phyloP scores from a whole-genome alignment of 2,113 vertebrate genomes.

The Zosterops hypoxanthus region DNA sequence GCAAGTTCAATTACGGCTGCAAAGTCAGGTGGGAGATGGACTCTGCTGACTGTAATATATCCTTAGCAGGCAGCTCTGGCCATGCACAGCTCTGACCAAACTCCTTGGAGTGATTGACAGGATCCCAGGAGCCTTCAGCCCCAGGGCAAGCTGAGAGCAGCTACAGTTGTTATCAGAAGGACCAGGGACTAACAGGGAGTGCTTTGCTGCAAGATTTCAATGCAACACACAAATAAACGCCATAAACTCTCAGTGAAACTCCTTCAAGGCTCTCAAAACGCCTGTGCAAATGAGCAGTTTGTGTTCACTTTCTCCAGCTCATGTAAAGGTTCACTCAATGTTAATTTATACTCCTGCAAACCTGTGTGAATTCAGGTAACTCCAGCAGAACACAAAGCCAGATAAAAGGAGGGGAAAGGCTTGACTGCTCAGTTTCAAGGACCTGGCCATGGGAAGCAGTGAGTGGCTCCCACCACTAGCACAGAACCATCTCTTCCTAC shows the following conservation, averaged over 20 bases:
- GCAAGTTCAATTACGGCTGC: slow-evolving; percentile 18
- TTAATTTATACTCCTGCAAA: neutral
- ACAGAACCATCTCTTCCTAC: neutral
- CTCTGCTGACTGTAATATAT: slow-evolving; percentile 22
- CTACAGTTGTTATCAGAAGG: neutral
- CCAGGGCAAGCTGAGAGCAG: neutral
- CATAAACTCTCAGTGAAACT: neutral
- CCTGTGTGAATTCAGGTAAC: neutral
- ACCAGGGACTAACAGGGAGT: neutral
- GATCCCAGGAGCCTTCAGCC: neutral
- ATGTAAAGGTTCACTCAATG: neutral
- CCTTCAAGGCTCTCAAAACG: neutral
- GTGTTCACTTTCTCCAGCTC: neutral
- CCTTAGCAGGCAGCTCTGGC: slow-evolving; percentile 1
- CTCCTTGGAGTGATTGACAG: neutral
- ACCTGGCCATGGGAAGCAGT: fast-evolving
- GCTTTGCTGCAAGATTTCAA: neutral
- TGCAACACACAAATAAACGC: neutral
- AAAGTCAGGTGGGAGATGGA: slow-evolving; percentile 17
- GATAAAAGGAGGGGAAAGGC: neutral
- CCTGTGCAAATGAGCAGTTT: neutral
- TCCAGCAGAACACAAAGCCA: neutral
- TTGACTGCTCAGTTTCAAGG: neutral
- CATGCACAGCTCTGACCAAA: neutral
- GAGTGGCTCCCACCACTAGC: neutral